Conservation (phyloP, 1,140 invertebrate genomes). For the Diplogasteroides magnus region DNA sequence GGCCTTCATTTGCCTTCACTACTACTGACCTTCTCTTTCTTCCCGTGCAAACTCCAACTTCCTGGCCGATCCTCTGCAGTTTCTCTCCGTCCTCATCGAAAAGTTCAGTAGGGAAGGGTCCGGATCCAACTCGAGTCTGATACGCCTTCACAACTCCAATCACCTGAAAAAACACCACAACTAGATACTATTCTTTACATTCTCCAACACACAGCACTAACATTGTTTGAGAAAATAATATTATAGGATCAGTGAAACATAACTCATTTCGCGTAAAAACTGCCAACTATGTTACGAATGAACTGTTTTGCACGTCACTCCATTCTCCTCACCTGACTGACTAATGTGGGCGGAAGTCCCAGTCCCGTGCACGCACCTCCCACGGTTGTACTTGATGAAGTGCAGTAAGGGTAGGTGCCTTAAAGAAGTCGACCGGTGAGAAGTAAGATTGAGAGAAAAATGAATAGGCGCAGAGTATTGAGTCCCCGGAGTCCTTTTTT, state of each 20-base stretch:
- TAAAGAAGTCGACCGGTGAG: not conserved
- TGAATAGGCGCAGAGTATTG: not conserved
- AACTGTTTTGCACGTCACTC: not conserved
- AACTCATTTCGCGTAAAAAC: not conserved
- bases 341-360: constrained; percentile 79
- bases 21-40: constrained; percentile 70
- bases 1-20: no score
- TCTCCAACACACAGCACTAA: no score
- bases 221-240: no score
- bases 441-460: not conserved
- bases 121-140: constrained; percentile 92
- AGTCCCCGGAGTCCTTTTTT: no score
- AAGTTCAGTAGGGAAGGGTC: constrained; percentile 92
- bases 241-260: constrained; percentile 58
- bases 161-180: no score
- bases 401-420: constrained; percentile 92
- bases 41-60: constrained; percentile 92
- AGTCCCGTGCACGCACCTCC: constrained; percentile 95
- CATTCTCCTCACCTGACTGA: constrained; percentile 62
- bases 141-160: constrained; percentile 97
- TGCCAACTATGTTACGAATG: not conserved
- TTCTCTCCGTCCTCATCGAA: constrained; percentile 63
- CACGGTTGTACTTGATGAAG: constrained; percentile 96
- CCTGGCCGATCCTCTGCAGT: constrained; percentile 78
- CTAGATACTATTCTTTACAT: no score